phyloP scores from a whole-genome alignment of 2,888 invertebrate species.

The Allacma fusca region DNA sequence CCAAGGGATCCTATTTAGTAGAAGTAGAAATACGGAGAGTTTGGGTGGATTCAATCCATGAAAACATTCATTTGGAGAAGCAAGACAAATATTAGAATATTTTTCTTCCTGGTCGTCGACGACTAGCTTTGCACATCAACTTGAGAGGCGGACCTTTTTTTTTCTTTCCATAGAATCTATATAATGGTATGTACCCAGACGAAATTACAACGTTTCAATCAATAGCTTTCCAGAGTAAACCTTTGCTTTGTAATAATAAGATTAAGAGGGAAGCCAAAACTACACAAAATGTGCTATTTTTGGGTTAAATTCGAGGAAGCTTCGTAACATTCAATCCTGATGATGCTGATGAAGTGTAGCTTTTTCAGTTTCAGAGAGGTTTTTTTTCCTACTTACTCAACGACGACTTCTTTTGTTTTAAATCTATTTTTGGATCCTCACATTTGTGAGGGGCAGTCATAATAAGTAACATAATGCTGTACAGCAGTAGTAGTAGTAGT shows the following conservation, averaged over 20 bases:
- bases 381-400: neutral
- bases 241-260: conserved; percentile 1
- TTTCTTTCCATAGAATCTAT: neutral
- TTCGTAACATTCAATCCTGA: neutral
- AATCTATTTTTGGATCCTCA: neutral
- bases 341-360: neutral
- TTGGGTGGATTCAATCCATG: conserved; percentile 10
- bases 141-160: neutral
- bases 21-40: neutral
- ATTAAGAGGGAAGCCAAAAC: neutral
- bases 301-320: neutral
- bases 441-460: too few species aligned
- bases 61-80: conserved; percentile 16
- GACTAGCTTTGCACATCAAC: neutral
- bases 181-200: neutral
- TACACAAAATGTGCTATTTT: neutral
- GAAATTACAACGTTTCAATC: neutral
- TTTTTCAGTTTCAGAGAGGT: neutral
- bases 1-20: neutral
- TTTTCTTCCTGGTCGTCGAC: neutral
- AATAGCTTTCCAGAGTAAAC: neutral
- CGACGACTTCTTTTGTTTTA: conserved; percentile 4
- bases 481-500: too few species aligned
- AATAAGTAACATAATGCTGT: neutral
- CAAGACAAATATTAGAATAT: conserved; percentile 12